Evolutionary conservation across 2,888 invertebrate species (phyloP).

Genomic region (Philonicus albiceps): DNA sequence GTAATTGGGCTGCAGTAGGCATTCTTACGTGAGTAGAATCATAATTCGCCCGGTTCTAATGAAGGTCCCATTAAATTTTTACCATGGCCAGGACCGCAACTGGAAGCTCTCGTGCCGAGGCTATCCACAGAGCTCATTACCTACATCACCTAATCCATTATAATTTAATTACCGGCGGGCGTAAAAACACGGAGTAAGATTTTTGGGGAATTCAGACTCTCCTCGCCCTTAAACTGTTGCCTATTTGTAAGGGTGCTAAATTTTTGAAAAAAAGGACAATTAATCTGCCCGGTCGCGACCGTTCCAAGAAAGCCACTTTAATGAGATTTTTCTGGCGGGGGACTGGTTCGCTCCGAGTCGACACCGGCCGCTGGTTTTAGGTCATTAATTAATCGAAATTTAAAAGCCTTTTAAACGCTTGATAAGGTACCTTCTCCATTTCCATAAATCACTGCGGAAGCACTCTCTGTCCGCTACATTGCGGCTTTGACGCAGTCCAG

Average conservation of each 20-base stretch:
- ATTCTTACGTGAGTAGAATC: slow-evolving; percentile 28
- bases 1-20: background rate
- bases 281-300: background rate
- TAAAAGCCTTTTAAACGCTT: slow-evolving; percentile 26
- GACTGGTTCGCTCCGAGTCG: background rate
- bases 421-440: slow-evolving; percentile 33
- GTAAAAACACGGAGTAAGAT: slow-evolving; percentile 5
- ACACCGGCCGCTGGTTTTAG: background rate
- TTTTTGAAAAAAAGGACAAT: background rate
- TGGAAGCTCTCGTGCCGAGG: background rate
- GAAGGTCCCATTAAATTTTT: slow-evolving; percentile 19
- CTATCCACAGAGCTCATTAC: background rate
- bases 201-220: background rate
- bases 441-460: slow-evolving; percentile 34
- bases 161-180: slow-evolving; percentile 22
- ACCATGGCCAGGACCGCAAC: background rate
- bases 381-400: slow-evolving; percentile 37
- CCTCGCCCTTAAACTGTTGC: background rate
- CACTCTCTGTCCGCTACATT: slow-evolving; percentile 29
- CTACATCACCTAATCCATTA: slow-evolving; percentile 22
- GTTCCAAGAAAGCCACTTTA: background rate
- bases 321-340: slow-evolving; percentile 12
- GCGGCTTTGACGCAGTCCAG: slow-evolving; percentile 11
- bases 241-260: slow-evolving; percentile 8
- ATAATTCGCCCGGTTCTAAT: background rate